Evolutionary conservation across 1,140 invertebrate genomes (phyloP).

Genomic region (Achroia grisella): DNA sequence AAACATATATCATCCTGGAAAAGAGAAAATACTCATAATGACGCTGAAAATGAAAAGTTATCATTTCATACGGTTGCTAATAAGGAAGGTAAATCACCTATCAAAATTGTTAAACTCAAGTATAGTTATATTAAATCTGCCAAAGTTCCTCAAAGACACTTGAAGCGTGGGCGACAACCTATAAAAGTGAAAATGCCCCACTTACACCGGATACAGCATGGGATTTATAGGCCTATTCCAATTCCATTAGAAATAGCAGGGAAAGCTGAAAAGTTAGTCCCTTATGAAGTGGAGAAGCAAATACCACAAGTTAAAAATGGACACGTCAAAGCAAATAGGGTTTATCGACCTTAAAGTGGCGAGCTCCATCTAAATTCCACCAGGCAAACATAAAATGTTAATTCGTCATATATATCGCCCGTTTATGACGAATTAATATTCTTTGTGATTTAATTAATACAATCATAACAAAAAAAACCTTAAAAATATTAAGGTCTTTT

Average conservation of each 20-base stretch:
- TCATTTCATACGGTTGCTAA: slow-evolving; percentile 21
- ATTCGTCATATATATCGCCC: too few relatives aligned
- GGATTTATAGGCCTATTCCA: slow-evolving; percentile 27
- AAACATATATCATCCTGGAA: slow-evolving; percentile 19
- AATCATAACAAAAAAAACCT: too few relatives aligned
- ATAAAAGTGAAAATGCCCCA: slow-evolving; percentile 32
- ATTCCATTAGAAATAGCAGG: slow-evolving; percentile 18
- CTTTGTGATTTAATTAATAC: too few relatives aligned
- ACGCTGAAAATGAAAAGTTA: slow-evolving; percentile 20
- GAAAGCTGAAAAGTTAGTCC: too few relatives aligned
- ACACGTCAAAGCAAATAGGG: too few relatives aligned
- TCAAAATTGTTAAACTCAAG: slow-evolving; percentile 4
- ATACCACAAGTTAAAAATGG: too few relatives aligned
- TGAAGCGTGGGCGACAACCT: slow-evolving; percentile 24
- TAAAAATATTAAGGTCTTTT: too few relatives aligned
- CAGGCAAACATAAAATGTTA: too few relatives aligned
- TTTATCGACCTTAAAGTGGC: too few relatives aligned
- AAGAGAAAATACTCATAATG: slow-evolving; percentile 18
- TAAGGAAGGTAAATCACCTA: slow-evolving; percentile 25
- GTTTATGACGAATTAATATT: too few relatives aligned
- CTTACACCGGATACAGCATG: slow-evolving; percentile 24
- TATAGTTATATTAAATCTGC: slow-evolving; percentile 22
- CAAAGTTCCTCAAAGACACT: slow-evolving; percentile 21
- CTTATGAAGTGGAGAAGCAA: too few relatives aligned
- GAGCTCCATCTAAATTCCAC: too few relatives aligned